These are phyloP conservation scores for Garra rufa DNA, from an alignment of 2,113 vertebrate genomes.

Conservation along the genomic window DNA sequence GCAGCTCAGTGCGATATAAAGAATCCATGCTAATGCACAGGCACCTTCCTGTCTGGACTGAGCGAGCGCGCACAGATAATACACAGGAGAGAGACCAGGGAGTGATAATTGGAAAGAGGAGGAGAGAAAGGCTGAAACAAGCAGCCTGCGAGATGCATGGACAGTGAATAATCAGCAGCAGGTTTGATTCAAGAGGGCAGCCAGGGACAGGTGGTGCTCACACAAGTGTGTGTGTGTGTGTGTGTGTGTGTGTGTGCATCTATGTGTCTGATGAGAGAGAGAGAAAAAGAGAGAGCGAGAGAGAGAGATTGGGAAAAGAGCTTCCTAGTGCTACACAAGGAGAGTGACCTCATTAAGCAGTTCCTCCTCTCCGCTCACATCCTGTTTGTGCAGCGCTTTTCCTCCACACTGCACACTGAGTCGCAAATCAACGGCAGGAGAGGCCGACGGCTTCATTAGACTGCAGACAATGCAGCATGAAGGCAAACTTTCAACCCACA, in stretches of 20 bases:
- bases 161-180: constrained; percentile 58
- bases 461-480: not conserved
- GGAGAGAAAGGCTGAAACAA: constrained; percentile 28
- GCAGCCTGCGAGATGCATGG: constrained; percentile 42
- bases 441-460: constrained; percentile 14
- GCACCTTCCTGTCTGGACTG: constrained; percentile 25
- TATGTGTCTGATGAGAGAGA: not conserved
- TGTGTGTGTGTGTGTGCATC: not conserved
- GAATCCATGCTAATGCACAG: constrained; percentile 33
- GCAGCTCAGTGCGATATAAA: constrained; percentile 22
- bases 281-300: constrained; percentile 64
- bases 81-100: constrained; percentile 8
- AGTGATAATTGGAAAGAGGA: constrained; percentile 21
- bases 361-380: constrained; percentile 54
- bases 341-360: constrained; percentile 80
- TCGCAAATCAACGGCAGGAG: constrained; percentile 26
- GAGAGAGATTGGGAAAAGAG: constrained; percentile 54
- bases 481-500: not conserved
- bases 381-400: constrained; percentile 48
- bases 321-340: constrained; percentile 76
- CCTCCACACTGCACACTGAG: constrained; percentile 15
- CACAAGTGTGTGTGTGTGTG: not conserved
- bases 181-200: constrained; percentile 44
- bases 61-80: not conserved
- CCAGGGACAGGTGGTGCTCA: constrained; percentile 38